A percentile compares a stretch with the other conserved stretches of the same genome.
These are phyloP conservation scores for Odontocerum albicorne DNA, from an alignment of 2,888 invertebrate genomes.

Conservation along the genomic window DNA sequence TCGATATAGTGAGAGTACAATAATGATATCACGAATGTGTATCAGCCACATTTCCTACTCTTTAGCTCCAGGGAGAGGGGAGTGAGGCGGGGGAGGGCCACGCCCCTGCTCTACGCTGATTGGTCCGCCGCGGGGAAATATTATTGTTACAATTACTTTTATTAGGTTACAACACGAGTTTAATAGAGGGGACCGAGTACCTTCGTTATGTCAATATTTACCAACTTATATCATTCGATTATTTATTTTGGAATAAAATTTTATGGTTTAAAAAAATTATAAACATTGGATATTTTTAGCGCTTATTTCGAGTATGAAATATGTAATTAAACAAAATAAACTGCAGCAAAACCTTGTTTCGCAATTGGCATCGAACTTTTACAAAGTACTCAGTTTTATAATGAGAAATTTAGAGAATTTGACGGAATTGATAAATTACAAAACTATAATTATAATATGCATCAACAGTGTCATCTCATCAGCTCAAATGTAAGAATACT, in stretches of 20 bases:
- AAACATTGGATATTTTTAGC: no score
- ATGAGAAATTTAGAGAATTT: no score
- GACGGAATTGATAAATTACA: no score
- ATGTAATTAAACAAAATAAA: no score
- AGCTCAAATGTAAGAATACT: no score
- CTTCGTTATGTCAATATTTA: not conserved
- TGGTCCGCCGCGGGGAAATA: not conserved
- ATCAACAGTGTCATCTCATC: no score
- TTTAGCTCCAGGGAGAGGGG: not conserved
- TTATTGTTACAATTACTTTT: constrained; percentile 27
- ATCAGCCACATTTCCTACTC: not conserved
- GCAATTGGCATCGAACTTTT: not conserved
- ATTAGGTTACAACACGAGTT: constrained; percentile 19
- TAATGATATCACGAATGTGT: not conserved
- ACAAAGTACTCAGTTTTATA: no score
- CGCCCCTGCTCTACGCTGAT: not conserved
- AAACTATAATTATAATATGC: no score
- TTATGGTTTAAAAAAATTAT: no score
- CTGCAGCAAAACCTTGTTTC: no score
- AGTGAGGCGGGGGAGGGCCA: not conserved
- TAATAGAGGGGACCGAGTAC: constrained; percentile 16
- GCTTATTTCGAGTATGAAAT: no score
- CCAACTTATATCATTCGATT: not conserved
- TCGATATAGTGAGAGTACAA: not conserved
- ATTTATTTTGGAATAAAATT: no score